Evolutionary conservation across 2,113 vertebrate genomes (phyloP).

Genomic region (Eptesicus fuscus): DNA sequence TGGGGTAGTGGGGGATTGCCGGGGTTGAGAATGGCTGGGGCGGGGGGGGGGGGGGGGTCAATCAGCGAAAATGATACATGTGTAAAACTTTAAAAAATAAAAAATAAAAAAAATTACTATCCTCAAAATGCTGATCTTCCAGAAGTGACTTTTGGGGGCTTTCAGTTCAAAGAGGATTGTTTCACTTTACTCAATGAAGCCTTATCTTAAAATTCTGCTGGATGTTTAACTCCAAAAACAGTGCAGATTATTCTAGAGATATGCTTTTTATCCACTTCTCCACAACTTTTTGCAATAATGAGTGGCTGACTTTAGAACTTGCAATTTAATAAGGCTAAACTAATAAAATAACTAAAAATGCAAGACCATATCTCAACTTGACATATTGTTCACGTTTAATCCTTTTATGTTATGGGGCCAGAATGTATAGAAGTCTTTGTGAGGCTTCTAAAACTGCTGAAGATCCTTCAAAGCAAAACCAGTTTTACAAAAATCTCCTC

Average conservation of each 20-base stretch:
- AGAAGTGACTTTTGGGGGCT: constrained; percentile 44
- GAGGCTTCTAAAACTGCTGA: constrained; percentile 61
- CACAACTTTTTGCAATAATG: constrained; percentile 11
- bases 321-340: constrained; percentile 64
- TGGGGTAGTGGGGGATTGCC: too few species aligned
- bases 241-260: constrained; percentile 44
- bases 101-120: constrained; percentile 28
- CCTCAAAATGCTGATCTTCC: constrained; percentile 50
- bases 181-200: constrained; percentile 61
- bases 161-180: constrained; percentile 55
- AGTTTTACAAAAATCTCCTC: constrained; percentile 62
- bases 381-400: constrained; percentile 68
- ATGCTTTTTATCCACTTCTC: constrained; percentile 1
- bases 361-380: constrained; percentile 30
- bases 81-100: too few species aligned
- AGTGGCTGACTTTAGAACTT: constrained; percentile 35
- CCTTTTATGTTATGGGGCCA: constrained; percentile 57
- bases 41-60: too few species aligned
- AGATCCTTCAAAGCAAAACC: constrained; percentile 74
- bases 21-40: too few species aligned
- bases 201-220: constrained; percentile 52
- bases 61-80: too few species aligned
- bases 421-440: constrained; percentile 54
- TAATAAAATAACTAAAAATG: constrained; percentile 53
- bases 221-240: constrained; percentile 52